Percentiles rank a stretch among this genome's conserved stretches.
These are phyloP conservation scores for Oreochromis mossambicus DNA, from an alignment of 2,797 vertebrate genomes.

Conservation along the genomic window DNA sequence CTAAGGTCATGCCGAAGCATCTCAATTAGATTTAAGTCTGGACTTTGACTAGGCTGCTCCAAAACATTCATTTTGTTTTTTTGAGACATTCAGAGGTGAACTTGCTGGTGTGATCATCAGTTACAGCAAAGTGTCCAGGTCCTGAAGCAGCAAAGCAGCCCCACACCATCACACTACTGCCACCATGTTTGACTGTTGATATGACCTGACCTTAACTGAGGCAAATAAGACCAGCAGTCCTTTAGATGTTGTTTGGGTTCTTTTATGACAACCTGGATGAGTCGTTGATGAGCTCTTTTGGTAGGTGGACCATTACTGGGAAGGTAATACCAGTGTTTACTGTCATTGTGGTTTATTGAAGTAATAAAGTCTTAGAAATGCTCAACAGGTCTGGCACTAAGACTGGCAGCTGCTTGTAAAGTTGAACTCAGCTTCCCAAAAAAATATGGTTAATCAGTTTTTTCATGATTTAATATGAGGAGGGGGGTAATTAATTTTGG, in stretches of 20 bases:
- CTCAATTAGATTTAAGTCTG: neutral
- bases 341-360: neutral
- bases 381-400: neutral
- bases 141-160: neutral
- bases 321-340: neutral
- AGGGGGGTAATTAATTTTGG: fast-evolving
- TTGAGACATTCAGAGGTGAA: neutral
- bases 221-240: neutral
- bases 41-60: neutral
- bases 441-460: neutral
- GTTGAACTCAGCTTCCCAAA: neutral
- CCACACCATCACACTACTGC: neutral
- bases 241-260: neutral
- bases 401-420: neutral
- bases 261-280: neutral
- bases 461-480: neutral
- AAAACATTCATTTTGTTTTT: neutral
- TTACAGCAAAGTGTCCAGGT: neutral
- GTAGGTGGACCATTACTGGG: neutral
- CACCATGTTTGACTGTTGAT: neutral
- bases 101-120: neutral
- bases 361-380: neutral
- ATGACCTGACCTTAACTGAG: neutral
- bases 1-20: neutral
- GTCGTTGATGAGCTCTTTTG: neutral